Conservation (phyloP, 1,140 invertebrate species). For the Bombus soroeensis region DNA sequence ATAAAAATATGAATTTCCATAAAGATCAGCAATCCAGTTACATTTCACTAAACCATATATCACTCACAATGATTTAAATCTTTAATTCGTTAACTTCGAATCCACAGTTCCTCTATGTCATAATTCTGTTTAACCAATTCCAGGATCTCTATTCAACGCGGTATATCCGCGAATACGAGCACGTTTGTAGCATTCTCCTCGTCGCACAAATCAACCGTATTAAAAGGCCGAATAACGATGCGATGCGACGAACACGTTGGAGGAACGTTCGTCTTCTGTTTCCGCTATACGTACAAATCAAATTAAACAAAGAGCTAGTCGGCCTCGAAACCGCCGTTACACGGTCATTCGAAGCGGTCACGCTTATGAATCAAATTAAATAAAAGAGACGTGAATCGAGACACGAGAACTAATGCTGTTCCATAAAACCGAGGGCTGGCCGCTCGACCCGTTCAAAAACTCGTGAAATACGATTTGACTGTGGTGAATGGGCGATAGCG, state of each 20-base stretch:
- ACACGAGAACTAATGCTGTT: conserved; percentile 8
- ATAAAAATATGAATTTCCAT: no score
- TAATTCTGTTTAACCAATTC: not conserved
- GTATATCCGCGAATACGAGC: no score
- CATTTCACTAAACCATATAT: not conserved
- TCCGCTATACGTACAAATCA: not conserved
- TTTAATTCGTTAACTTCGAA: not conserved
- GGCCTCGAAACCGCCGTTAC: not conserved
- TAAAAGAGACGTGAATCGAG: conserved; percentile 30
- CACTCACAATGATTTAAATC: not conserved
- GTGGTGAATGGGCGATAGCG: conserved; percentile 37
- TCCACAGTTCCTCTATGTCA: not conserved
- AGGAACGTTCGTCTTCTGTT: not conserved
- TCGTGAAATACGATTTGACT: conserved; percentile 48
- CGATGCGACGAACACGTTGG: not conserved
- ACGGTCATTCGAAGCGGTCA: not conserved
- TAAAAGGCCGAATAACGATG: not conserved
- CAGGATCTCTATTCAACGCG: not conserved
- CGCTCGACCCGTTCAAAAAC: conserved; percentile 6
- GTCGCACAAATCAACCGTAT: not conserved
- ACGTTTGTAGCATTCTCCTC: not conserved
- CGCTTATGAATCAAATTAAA: conserved; percentile 42
- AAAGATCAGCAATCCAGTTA: not conserved
- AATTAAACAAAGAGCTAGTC: not conserved
- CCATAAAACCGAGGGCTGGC: not conserved